Percentiles rank a stretch among this genome's conserved stretches.
These are phyloP conservation scores for Metallyticus violacea DNA, from an alignment of 2,888 invertebrate species.

Conservation along the genomic window DNA sequence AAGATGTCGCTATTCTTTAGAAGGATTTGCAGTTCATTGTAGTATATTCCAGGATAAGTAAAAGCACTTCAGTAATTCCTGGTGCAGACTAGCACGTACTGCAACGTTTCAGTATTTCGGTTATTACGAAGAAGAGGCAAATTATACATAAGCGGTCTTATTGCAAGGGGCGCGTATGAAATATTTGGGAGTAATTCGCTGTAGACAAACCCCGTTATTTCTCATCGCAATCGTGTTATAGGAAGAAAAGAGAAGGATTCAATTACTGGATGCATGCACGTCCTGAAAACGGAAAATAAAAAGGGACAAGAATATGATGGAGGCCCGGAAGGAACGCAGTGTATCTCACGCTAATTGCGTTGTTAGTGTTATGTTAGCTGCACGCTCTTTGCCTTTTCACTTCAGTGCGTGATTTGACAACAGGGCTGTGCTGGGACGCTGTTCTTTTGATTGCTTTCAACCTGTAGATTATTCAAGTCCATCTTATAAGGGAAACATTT, in stretches of 20 bases:
- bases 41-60: no score
- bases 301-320: neutral
- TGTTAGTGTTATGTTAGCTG: neutral
- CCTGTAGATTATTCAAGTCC: no score
- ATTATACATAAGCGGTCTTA: neutral
- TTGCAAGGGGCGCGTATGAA: no score
- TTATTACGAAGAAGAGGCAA: neutral
- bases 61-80: no score
- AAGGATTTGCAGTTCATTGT: no score
- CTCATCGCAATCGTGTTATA: neutral
- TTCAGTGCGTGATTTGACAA: neutral
- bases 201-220: neutral
- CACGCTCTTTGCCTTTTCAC: neutral
- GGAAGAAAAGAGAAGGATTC: no score
- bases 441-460: no score
- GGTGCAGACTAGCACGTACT: neutral
- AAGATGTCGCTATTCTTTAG: no score
- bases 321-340: neutral
- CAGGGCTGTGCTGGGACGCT: neutral
- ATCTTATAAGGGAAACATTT: no score
- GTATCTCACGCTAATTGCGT: neutral
- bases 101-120: no score
- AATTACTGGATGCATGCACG: no score
- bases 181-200: neutral
- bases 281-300: neutral